Conservation (phyloP, 2,113 vertebrate species). For the Nymphicus hollandicus region DNA sequence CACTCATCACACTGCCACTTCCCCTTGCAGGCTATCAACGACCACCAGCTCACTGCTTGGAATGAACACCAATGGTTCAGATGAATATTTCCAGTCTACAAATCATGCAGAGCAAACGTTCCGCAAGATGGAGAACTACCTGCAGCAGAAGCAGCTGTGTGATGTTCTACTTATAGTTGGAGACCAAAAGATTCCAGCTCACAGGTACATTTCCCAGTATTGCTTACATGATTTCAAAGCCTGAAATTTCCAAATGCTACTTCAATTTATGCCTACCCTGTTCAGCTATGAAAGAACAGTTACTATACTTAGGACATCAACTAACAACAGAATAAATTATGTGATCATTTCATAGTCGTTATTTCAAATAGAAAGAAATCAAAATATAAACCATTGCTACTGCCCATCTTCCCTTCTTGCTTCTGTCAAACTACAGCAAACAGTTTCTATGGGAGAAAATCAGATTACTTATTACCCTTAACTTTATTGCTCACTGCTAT, state of each 20-base stretch:
- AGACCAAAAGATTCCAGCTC: constrained; percentile 92
- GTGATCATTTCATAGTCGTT: not conserved
- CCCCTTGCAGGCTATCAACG: constrained; percentile 73
- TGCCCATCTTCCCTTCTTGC: not conserved
- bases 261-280: not conserved
- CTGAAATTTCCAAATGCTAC: not conserved
- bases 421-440: not conserved
- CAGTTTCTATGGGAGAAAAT: not conserved
- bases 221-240: not conserved
- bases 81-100: constrained; percentile 87
- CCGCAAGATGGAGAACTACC: constrained; percentile 93
- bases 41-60: constrained; percentile 74
- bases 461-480: not conserved
- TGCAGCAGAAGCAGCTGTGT: constrained; percentile 94
- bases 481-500: not conserved
- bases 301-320: not conserved
- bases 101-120: constrained; percentile 94
- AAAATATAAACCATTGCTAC: not conserved
- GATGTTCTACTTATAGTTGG: constrained; percentile 92
- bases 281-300: not conserved
- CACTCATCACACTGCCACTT: not conserved
- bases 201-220: constrained; percentile 75
- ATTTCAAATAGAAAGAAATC: not conserved
- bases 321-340: not conserved
- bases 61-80: constrained; percentile 82